Conservation (phyloP, 2,797 vertebrate genomes). For the Psittacula derbiana region DNA sequence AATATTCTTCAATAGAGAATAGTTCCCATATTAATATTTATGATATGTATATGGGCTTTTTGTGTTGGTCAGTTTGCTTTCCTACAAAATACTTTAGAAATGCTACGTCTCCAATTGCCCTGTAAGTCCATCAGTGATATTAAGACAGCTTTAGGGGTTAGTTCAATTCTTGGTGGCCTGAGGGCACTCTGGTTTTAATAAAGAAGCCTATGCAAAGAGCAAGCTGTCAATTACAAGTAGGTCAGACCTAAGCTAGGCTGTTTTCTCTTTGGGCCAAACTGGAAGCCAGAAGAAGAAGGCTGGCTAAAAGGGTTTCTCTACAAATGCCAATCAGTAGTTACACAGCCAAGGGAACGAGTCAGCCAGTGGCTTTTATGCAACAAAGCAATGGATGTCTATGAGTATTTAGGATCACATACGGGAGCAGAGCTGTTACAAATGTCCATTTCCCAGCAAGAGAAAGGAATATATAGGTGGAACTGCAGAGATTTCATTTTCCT, state of each 20-base stretch:
- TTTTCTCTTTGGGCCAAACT: background rate
- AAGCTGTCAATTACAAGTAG: constrained; percentile 17
- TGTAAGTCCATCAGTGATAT: background rate
- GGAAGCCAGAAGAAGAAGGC: background rate
- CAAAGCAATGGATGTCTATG: background rate
- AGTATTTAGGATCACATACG: background rate
- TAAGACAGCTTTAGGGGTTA: background rate
- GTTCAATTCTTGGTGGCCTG: constrained; percentile 11
- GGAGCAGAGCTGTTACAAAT: background rate
- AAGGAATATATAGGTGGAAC: background rate
- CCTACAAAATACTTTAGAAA: background rate
- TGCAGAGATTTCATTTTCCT: background rate
- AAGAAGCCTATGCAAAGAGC: constrained; percentile 11
- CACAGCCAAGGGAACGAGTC: background rate
- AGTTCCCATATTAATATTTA: constrained; percentile 48
- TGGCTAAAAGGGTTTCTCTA: background rate
- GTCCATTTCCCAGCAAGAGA: accelerated
- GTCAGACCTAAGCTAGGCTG: constrained; percentile 9
- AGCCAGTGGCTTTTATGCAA: background rate
- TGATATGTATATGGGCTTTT: background rate
- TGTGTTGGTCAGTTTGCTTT: background rate
- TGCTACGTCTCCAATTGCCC: background rate
- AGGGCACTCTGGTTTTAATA: constrained; percentile 24
- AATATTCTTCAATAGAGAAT: background rate
- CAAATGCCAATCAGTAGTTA: background rate